Evolutionary conservation across 2,888 invertebrate species (phyloP), one percentile per base, ranked within the genome.

Genomic region (Epicampocera succincta): DNA sequence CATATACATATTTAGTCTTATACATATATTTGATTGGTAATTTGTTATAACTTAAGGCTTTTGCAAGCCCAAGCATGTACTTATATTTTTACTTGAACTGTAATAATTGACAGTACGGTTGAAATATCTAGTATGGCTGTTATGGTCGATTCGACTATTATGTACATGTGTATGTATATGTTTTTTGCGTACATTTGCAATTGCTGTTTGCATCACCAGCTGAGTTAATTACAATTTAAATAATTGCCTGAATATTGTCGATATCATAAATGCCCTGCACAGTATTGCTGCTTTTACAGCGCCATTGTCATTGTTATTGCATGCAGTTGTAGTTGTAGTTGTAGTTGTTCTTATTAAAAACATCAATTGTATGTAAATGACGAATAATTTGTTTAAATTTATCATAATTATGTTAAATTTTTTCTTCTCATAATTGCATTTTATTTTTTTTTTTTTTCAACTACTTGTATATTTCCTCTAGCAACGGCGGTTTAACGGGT

Each of bases 151-250:
- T 65, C 50, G 21, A 76, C 54, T 61, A 76, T 61, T 54, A 52
- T n/a, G 13, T 8, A 19, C 42, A 42, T 42, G 42, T n/a, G n/a
- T 42, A 38, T 52, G 9, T 9, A 5, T 29, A 40, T 75, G 13
- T 40, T 46, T 1, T 56, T 38, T 25, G 15, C 17, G 17, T 40
- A 54, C 38, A 61, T 52, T 60, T 44, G 38, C 42, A 65, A 46
- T 58, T 66, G 40, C 40, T 48, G 44, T n/a, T 52, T 61, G 65
- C 63, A 73, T 69, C 69, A 60, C 58, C 77, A 78, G 69, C 77
- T 60, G 69, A 82, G 81, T 78, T 82, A 82, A 82, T 82, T 82
- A 82, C 77, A 82, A 74, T 82, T 82, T 82, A 82, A 78, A 82
- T 81, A 81, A 81, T 81, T 81, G 81, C 73, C 73, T 77, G 69